Base-by-base conservation (phyloP, 2,888 invertebrate species). In the Chloromyia formosa region DNA sequence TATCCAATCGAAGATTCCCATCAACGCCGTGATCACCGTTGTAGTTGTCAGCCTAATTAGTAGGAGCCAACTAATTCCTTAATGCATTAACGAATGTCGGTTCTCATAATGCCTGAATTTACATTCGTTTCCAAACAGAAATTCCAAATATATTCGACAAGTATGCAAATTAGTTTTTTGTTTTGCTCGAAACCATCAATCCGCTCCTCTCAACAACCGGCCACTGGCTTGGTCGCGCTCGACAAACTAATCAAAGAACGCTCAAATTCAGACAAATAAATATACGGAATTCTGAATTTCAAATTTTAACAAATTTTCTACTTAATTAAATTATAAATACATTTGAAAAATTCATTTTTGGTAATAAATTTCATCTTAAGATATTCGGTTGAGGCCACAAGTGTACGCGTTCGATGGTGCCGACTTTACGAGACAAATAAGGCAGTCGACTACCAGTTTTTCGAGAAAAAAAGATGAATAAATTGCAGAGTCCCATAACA, bases 301-400 rank as follows among this genome's bases (percentile, higher is more conserved):
- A 71, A 71, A 71, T 71, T 56, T 71, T 71, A 71, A 71, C 71
- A 71, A 71, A 71, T 71, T 71, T 71, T 71, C 71, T 71, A 71
- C 71, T 71, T 71, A 71, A 71, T 71, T 71, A 71, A 71, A 71
- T 71, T 71, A 71, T 71, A 71, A 71, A 71, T 71, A 71, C 71
- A 71, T 71, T 71, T 58, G 18, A 14, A 58, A 71, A 71, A 71
- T 40, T 58, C 71, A 71, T 71, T 71, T 58, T 71, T 71, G 71
- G 7, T 20, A 18, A 71, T 71, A 71, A 71, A 71, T 71, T 71
- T 71, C 18, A 69, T 10, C 12, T 9, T 18, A 9, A 40, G 5
- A 42, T 71, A 12, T n/a, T 58, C 22, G 10, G 42, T 40, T 56
- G 18, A 14, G 56, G n/a, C 20, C 22, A 45, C 49, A 45, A 42